A percentile compares a stretch with the other conserved stretches of the same genome.
These are phyloP conservation scores for Hydropsyche tenuis DNA, from an alignment of 1,140 invertebrate species.

Conservation along the genomic window DNA sequence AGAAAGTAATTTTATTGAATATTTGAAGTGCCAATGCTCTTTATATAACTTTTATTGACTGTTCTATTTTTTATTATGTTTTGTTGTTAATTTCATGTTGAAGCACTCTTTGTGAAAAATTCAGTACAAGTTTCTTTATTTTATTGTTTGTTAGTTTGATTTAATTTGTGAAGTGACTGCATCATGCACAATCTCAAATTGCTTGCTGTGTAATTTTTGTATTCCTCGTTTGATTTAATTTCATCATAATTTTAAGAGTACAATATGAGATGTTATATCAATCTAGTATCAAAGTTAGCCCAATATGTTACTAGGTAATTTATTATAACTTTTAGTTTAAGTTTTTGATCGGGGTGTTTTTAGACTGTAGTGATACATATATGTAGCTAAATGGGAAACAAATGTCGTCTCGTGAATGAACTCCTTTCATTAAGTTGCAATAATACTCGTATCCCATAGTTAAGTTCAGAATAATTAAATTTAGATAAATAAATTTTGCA, in stretches of 20 bases:
- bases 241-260: slow-evolving; percentile 65
- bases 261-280: slow-evolving; percentile 65
- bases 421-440: slow-evolving; percentile 56
- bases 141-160: slow-evolving; percentile 46
- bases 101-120: slow-evolving; percentile 51
- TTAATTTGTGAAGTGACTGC: slow-evolving; percentile 45
- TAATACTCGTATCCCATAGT: slow-evolving; percentile 59
- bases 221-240: slow-evolving; percentile 62
- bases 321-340: slow-evolving; percentile 63
- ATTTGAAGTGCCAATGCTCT: slow-evolving; percentile 66
- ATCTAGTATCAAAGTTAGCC: slow-evolving; percentile 66
- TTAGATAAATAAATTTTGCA: background rate
- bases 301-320: slow-evolving; percentile 63
- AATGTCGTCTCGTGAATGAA: slow-evolving; percentile 57
- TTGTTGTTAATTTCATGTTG: slow-evolving; percentile 46
- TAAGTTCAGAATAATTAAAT: slow-evolving; percentile 18
- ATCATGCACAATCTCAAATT: slow-evolving; percentile 62
- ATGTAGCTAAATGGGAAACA: slow-evolving; percentile 53
- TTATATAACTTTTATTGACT: slow-evolving; percentile 63
- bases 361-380: slow-evolving; percentile 59
- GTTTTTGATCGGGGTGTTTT: slow-evolving; percentile 65
- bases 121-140: slow-evolving; percentile 50
- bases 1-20: slow-evolving; percentile 64
- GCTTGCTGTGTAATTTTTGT: slow-evolving; percentile 59
- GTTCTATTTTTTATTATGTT: slow-evolving; percentile 56